Percentiles rank a stretch among this genome's conserved stretches.
These are phyloP conservation scores for Tachysurus fulvidraco DNA, from an alignment of 2,113 vertebrate genomes.

Conservation along the genomic window DNA sequence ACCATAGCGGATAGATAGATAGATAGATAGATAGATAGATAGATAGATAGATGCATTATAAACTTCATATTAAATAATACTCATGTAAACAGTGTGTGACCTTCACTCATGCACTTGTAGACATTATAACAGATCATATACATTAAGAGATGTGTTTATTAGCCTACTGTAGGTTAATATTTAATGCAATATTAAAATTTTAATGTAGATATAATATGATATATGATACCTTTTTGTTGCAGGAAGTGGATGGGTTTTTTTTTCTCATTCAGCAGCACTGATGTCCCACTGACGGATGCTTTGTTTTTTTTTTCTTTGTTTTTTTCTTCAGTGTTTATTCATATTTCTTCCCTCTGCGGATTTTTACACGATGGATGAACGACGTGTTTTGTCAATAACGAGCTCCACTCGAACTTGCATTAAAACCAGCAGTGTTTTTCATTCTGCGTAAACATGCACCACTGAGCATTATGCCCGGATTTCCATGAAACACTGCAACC, in stretches of 20 bases:
- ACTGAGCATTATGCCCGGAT: not conserved
- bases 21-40: not conserved
- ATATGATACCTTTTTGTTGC: constrained; percentile 42
- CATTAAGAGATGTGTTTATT: not conserved
- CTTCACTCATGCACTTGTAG: constrained; percentile 19
- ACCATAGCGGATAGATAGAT: not conserved
- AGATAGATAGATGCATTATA: not conserved
- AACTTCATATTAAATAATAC: not conserved
- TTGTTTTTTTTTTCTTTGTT: not conserved
- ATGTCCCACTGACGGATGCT: constrained; percentile 38
- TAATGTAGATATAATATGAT: no score
- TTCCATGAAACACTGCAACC: not conserved
- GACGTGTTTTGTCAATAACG: not conserved
- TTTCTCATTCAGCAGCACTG: constrained; percentile 38
- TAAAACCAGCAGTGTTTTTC: constrained; percentile 40
- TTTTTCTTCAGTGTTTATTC: constrained; percentile 30
- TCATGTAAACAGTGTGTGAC: not conserved
- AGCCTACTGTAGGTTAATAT: no score
- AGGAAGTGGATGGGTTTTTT: constrained; percentile 38
- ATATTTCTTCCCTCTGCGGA: constrained; percentile 31
- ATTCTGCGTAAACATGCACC: constrained; percentile 2
- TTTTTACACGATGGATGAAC: not conserved
- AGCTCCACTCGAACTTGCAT: not conserved
- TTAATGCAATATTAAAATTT: no score
- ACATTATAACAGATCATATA: not conserved